A percentile compares a stretch with the other conserved stretches of the same genome.
phyloP scores from a whole-genome alignment of 2,888 invertebrate species.

The Drosophila merina region DNA sequence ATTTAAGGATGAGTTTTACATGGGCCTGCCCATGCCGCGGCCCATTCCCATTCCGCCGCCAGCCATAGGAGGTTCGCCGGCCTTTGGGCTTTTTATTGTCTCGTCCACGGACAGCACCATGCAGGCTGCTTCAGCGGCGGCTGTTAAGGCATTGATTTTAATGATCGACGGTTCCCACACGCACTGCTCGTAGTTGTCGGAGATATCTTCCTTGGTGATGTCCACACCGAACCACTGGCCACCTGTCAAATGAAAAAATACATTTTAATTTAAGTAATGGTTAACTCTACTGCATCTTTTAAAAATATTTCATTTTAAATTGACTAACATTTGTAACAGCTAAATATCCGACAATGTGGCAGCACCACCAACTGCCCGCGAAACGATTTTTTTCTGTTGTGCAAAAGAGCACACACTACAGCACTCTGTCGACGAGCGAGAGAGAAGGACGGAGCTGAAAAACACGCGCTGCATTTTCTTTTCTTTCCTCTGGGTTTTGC shows the following conservation, averaged over 20 bases:
- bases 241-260: conserved; percentile 84
- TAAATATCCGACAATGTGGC: conserved; percentile 46
- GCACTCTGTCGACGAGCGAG: conserved; percentile 45
- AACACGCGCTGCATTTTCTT: conserved; percentile 61
- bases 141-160: conserved; percentile 97
- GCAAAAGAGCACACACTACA: conserved; percentile 66
- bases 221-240: conserved; percentile 97
- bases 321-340: neutral
- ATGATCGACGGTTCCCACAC: conserved; percentile 99
- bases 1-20: conserved; percentile 81
- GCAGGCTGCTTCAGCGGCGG: conserved; percentile 97
- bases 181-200: conserved; percentile 96
- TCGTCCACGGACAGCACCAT: conserved; percentile 98
- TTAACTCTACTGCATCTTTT: neutral
- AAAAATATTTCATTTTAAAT: neutral
- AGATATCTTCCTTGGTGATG: conserved; percentile 95
- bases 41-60: conserved; percentile 86
- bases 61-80: conserved; percentile 83
- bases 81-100: conserved; percentile 96
- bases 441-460: conserved; percentile 59
- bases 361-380: conserved; percentile 51
- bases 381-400: conserved; percentile 37
- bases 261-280: neutral
- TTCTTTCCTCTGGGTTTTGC: conserved; percentile 4
- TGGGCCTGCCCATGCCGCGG: conserved; percentile 91